phyloP scores from a whole-genome alignment of 2,888 invertebrate genomes.

The Xanthia icteritia region DNA sequence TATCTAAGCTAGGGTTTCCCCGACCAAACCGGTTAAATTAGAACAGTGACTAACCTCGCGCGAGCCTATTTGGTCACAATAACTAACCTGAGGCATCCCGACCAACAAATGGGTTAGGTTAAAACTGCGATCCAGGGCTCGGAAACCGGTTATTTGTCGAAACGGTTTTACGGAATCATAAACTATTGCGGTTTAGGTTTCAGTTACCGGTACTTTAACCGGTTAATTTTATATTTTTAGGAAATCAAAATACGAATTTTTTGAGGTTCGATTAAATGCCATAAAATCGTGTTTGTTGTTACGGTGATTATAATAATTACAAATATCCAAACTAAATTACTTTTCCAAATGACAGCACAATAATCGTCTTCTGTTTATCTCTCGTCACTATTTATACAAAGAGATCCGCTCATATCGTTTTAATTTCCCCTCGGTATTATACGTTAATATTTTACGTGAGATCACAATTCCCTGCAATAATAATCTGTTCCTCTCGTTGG shows the following conservation, averaged over 20 bases:
- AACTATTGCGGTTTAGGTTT: too few species aligned
- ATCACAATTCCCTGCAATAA: conserved; percentile 78
- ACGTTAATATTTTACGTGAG: conserved; percentile 83
- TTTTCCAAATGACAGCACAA: conserved; percentile 28
- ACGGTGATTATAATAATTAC: neutral
- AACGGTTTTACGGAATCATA: too few species aligned
- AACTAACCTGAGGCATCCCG: neutral
- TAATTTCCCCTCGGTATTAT: conserved; percentile 84
- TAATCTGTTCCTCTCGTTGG: conserved; percentile 76
- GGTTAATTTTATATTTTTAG: neutral
- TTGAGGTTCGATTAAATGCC: neutral
- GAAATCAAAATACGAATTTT: neutral
- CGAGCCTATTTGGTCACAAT: neutral
- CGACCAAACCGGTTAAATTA: neutral
- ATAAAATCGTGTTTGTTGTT: neutral
- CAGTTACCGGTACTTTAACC: too few species aligned
- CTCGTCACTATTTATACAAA: conserved; percentile 72
- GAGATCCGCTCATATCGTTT: conserved; percentile 79
- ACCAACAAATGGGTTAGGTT: neutral
- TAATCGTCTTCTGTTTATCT: conserved; percentile 43
- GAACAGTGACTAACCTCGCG: too few species aligned
- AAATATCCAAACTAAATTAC: conserved; percentile 20
- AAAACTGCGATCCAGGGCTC: neutral
- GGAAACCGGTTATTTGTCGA: too few species aligned
- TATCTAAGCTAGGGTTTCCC: neutral